Conservation (phyloP, 2,113 vertebrate species). For the Phalacrocorax brasilianus region DNA sequence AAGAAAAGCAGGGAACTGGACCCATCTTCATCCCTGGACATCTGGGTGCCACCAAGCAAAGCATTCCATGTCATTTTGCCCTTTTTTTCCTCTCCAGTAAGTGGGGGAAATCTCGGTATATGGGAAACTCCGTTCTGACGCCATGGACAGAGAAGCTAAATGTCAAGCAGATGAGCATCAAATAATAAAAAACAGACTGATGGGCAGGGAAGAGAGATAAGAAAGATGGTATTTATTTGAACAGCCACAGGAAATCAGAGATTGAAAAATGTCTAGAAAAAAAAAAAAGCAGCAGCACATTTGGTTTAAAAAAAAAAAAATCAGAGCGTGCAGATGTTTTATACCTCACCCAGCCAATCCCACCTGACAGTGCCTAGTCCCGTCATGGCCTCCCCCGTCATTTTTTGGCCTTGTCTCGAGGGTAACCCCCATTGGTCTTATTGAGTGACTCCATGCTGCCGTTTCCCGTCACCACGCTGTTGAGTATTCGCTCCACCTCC, state of each 20-base stretch:
- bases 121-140: not conserved
- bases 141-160: not conserved
- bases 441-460: slow-evolving; percentile 84
- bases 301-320: not conserved
- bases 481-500: slow-evolving; percentile 74
- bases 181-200: not conserved
- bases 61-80: not conserved
- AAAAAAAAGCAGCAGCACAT: slow-evolving; percentile 7
- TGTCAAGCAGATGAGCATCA: not conserved
- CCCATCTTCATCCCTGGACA: not conserved
- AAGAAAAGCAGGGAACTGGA: not conserved
- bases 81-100: not conserved
- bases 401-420: slow-evolving; percentile 77
- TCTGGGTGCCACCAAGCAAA: not conserved
- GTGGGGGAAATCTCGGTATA: not conserved
- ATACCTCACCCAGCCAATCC: not conserved
- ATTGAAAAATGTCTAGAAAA: slow-evolving; percentile 30
- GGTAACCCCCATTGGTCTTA: slow-evolving; percentile 81
- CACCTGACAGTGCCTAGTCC: not conserved
- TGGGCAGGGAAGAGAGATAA: slow-evolving; percentile 48
- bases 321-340: not conserved
- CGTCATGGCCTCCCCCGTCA: not conserved
- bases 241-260: slow-evolving; percentile 44
- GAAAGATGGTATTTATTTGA: slow-evolving; percentile 68
- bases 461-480: slow-evolving; percentile 28